These are phyloP conservation scores for Styela clava DNA, from an alignment of 23 tunicate genomes.

Conservation along the genomic window DNA sequence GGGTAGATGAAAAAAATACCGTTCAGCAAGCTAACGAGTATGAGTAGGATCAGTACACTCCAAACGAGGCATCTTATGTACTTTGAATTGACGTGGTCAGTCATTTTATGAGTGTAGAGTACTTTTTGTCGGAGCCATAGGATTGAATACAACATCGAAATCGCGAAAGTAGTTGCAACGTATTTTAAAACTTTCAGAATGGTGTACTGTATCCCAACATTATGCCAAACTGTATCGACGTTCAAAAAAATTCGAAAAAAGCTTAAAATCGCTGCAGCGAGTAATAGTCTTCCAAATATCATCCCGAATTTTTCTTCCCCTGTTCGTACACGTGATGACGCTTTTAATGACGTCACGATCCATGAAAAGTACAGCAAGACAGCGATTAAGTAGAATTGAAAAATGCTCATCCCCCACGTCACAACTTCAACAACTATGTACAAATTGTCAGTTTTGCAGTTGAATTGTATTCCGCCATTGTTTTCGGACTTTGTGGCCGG, in stretches of 20 bases:
- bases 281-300: constrained; percentile 14
- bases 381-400: constrained; percentile 14
- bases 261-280: constrained; percentile 13
- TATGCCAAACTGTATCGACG: constrained; percentile 11
- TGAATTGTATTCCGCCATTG: background rate
- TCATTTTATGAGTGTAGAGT: constrained; percentile 3
- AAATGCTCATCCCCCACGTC: constrained; percentile 8
- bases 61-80: constrained; percentile 20
- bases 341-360: constrained; percentile 20
- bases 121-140: constrained; percentile 29
- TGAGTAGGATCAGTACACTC: constrained; percentile 19
- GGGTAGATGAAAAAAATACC: constrained; percentile 27
- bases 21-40: constrained; percentile 5
- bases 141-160: constrained; percentile 14
- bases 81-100: constrained; percentile 17
- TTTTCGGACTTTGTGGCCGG: background rate
- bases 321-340: constrained; percentile 11
- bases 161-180: constrained; percentile 8
- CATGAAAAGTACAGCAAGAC: constrained; percentile 21
- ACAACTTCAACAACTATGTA: constrained; percentile 6
- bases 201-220: constrained; percentile 19
- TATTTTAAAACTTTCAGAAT: constrained; percentile 9
- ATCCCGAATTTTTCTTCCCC: constrained; percentile 26
- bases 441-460: constrained; percentile 5
- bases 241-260: constrained; percentile 10